These are phyloP conservation scores for Turritopsis rubra DNA, from an alignment of 30 jellyfish, hydroid and myxozoan species.

Conservation along the genomic window DNA sequence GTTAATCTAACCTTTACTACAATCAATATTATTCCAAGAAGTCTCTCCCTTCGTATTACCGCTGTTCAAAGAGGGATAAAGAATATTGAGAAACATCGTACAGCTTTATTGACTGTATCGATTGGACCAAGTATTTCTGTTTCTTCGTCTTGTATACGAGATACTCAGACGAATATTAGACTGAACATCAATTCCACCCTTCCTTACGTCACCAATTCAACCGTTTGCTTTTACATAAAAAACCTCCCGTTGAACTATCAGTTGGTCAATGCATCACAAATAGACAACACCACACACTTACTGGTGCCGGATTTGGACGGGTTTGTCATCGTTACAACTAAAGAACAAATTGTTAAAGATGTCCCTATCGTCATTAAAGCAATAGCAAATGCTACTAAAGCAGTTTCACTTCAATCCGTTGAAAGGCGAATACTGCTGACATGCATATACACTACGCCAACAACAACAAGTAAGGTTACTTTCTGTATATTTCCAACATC, in stretches of 20 bases:
- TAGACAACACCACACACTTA: background rate
- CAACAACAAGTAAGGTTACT: background rate
- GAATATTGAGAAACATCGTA: background rate
- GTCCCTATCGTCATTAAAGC: background rate
- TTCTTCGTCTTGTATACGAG: background rate
- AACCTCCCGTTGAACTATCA: background rate
- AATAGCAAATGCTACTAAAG: background rate
- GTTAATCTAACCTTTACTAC: background rate
- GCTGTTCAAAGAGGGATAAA: background rate
- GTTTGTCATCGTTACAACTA: background rate
- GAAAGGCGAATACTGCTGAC: background rate
- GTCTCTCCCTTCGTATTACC: background rate
- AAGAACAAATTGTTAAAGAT: background rate
- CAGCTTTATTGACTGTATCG: background rate
- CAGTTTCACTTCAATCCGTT: too few species aligned
- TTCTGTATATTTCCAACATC: background rate
- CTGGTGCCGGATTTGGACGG: background rate
- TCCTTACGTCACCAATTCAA: background rate
- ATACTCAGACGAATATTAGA: background rate
- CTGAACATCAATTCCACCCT: background rate
- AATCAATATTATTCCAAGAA: background rate
- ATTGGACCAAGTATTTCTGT: background rate
- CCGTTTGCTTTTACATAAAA: background rate
- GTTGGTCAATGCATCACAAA: background rate
- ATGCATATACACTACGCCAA: background rate